Conservation (phyloP, 2,888 invertebrate genomes). For the Nomada fucata region DNA sequence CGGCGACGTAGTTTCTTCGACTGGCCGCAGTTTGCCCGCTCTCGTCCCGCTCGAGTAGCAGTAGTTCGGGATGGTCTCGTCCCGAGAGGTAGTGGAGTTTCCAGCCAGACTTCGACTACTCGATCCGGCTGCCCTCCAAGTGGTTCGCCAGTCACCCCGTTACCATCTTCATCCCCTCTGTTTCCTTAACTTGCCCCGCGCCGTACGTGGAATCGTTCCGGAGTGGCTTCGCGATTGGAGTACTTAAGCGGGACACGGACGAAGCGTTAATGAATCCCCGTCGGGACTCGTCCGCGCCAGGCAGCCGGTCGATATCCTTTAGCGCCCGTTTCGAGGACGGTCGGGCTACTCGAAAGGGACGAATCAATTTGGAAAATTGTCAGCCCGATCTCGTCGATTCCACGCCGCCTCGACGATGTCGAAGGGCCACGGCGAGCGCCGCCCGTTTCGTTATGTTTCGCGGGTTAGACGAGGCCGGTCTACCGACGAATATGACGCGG, state of each 20-base stretch:
- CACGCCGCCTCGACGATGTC: not conserved
- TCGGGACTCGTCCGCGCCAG: constrained; percentile 65
- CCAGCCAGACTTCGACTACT: constrained; percentile 66
- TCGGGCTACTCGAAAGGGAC: constrained; percentile 60
- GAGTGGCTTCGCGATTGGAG: constrained; percentile 74
- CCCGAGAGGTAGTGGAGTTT: constrained; percentile 66
- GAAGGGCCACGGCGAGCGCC: no score
- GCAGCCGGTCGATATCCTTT: constrained; percentile 64
- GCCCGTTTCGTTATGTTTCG: not conserved
- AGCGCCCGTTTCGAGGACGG: constrained; percentile 37
- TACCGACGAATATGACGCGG: constrained; percentile 6
- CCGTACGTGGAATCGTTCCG: constrained; percentile 65
- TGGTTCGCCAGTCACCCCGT: constrained; percentile 40
- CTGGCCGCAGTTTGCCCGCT: constrained; percentile 17
- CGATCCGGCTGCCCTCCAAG: constrained; percentile 60
- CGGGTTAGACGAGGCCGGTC: not conserved
- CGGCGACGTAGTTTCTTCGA: constrained; percentile 31
- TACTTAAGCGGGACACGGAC: constrained; percentile 72
- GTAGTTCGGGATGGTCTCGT: constrained; percentile 58
- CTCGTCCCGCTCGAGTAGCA: constrained; percentile 37
- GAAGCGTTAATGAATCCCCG: constrained; percentile 75
- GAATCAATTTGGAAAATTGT: constrained; percentile 64
- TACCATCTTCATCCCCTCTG: constrained; percentile 29
- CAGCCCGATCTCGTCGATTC: constrained; percentile 4
- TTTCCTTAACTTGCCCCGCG: not conserved